These are phyloP conservation scores for Flexamia atlantica DNA, from an alignment of 2,888 invertebrate species.

Conservation along the genomic window DNA sequence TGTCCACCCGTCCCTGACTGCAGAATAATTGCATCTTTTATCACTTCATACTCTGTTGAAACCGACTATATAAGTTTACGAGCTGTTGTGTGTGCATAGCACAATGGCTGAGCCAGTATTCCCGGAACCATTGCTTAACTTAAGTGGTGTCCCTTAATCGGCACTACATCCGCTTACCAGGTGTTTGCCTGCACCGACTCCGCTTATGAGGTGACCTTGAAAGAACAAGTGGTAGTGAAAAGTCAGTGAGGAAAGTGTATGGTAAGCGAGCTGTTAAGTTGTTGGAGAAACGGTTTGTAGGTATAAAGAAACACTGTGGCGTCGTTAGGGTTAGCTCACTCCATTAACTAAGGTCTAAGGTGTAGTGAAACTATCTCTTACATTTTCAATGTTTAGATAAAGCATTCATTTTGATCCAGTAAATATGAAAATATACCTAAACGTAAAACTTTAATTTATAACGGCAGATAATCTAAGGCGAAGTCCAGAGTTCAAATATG, in stretches of 20 bases:
- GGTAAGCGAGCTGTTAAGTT: neutral
- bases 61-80: slow-evolving; percentile 56
- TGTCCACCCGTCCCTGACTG: slow-evolving; percentile 25
- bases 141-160: slow-evolving; percentile 50
- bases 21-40: slow-evolving; percentile 25
- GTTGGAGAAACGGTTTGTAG: too few relatives aligned
- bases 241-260: neutral
- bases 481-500: too few relatives aligned
- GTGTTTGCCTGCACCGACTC: slow-evolving; percentile 1
- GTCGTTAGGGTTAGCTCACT: too few relatives aligned
- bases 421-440: too few relatives aligned
- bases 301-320: too few relatives aligned
- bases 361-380: too few relatives aligned
- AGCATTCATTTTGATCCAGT: too few relatives aligned
- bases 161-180: slow-evolving; percentile 45
- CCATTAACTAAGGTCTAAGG: too few relatives aligned
- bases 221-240: neutral
- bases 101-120: slow-evolving; percentile 56
- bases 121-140: slow-evolving; percentile 54
- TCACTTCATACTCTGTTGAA: slow-evolving; percentile 55
- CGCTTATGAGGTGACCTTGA: slow-evolving; percentile 18
- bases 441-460: too few relatives aligned
- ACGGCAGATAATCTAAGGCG: too few relatives aligned
- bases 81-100: slow-evolving; percentile 58
- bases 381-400: too few relatives aligned